A percentile compares a stretch with the other conserved stretches of the same genome.
Conservation (phyloP, 2,888 invertebrate species). For the Ramazzottius varieornatus region DNA sequence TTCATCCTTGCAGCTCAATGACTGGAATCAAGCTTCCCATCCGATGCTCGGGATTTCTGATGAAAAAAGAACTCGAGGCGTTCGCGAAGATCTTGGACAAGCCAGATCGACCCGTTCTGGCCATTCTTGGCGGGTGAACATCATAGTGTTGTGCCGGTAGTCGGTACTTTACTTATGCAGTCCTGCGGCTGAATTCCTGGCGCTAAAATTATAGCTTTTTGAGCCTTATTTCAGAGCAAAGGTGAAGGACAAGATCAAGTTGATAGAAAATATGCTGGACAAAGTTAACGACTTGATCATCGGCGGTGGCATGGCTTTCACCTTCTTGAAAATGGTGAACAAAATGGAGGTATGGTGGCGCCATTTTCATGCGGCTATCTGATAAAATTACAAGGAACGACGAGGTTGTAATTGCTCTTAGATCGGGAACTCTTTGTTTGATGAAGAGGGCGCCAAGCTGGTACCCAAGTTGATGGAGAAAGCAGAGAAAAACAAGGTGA, state of each 20-base stretch:
- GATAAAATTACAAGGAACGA: no score
- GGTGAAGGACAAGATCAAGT: constrained; percentile 24
- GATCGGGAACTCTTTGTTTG: constrained; percentile 83
- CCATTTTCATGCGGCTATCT: background rate
- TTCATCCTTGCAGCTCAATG: constrained; percentile 24
- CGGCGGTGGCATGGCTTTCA: constrained; percentile 26
- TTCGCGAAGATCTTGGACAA: constrained; percentile 24
- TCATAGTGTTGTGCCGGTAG: background rate
- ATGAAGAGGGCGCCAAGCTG: constrained; percentile 84
- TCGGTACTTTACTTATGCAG: no score
- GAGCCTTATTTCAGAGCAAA: constrained; percentile 20
- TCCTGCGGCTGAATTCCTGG: no score
- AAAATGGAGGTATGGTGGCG: constrained; percentile 19
- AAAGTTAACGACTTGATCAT: constrained; percentile 25
- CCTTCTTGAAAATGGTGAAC: constrained; percentile 22
- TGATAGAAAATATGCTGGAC: constrained; percentile 24
- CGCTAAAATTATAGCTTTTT: no score
- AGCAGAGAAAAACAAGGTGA: constrained; percentile 65
- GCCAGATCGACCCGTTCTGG: constrained; percentile 23
- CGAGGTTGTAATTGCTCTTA: no score
- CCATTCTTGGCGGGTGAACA: constrained; percentile 23
- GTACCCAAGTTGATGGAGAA: constrained; percentile 64
- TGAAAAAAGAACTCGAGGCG: constrained; percentile 23
- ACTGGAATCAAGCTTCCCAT: constrained; percentile 20
- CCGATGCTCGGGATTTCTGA: constrained; percentile 21